Evolutionary conservation across 1,140 invertebrate genomes (phyloP), one percentile per base, ranked within the genome.

Genomic region (Sycophaga agraensis): DNA sequence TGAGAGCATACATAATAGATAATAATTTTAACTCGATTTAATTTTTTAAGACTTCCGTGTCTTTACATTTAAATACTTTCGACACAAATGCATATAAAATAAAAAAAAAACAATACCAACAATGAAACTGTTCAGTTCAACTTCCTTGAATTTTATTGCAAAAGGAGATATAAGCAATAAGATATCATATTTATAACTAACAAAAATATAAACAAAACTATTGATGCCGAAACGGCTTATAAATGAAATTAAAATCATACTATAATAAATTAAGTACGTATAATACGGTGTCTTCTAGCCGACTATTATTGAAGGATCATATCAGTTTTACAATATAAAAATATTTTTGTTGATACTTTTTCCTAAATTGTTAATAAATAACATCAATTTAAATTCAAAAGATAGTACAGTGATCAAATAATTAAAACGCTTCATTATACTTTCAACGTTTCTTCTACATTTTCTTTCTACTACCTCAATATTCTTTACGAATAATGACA

Each of bases 281-380:
- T 67, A 64, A 64, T 24, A 46, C 55, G 40, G 61, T 42, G 66
- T 69, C 66, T 67, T 68, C 54, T 66, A 68, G 67, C 53, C 66
- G 55, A 19, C 42, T 68, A 63, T 34, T 62, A 66, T 58, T 63
- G 63, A 70, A 70, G 69, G 65, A 65, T 70, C 63, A 63, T 65
- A 50, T 42, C 26, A 54, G 40, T 48, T 31, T 48, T 61, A 37
- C 58, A 61, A 54, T 5, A 58, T 26, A 59, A 26, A 7, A 43
- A 54, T 50, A 17, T 59, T 59, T 56, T 60, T 12, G 22, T 57
- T 58, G n/a, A 49, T 64, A 19, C 55, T 62, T 43, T 49, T 57
- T 62, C 67, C 48, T n/a, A n/a, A n/a, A 12, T 67, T 70, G 76
- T 70, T 76, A 78, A 77, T 77, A 78, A 77, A 74, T 77, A 79